Percentiles rank a stretch among this genome's conserved stretches.
These are phyloP conservation scores for Dilophus febrilis DNA, from an alignment of 2,888 invertebrate species.

Conservation along the genomic window DNA sequence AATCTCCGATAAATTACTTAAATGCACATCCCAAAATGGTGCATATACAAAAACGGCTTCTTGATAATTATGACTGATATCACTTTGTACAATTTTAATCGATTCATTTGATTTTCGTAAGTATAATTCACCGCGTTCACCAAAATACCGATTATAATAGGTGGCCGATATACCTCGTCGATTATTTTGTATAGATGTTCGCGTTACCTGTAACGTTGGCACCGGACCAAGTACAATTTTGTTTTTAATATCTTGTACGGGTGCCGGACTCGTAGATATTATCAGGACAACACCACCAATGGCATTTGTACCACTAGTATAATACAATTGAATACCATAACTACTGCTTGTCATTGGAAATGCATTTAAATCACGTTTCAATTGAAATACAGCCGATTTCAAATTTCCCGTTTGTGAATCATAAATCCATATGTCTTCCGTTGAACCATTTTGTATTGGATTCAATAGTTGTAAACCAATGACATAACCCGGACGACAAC, in stretches of 20 bases:
- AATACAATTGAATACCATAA: constrained; percentile 62
- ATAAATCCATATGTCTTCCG: constrained; percentile 64
- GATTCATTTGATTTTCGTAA: constrained; percentile 77
- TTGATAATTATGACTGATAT: constrained; percentile 59
- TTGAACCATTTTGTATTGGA: constrained; percentile 74
- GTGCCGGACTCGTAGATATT: constrained; percentile 54
- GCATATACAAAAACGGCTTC: constrained; percentile 72
- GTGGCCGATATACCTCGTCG: constrained; percentile 62
- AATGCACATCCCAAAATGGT: constrained; percentile 70
- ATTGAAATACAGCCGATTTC: constrained; percentile 53
- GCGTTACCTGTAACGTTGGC: constrained; percentile 53
- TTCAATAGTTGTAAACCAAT: constrained; percentile 80
- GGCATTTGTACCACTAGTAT: constrained; percentile 60
- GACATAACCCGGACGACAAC: constrained; percentile 66
- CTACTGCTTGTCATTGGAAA: constrained; percentile 82
- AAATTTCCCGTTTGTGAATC: constrained; percentile 54
- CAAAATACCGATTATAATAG: constrained; percentile 77
- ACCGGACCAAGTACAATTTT: constrained; percentile 61
- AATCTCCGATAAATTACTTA: constrained; percentile 78
- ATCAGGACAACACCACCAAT: constrained; percentile 69
- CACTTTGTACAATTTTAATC: constrained; percentile 60
- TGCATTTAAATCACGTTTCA: constrained; percentile 66
- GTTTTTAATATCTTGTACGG: constrained; percentile 53
- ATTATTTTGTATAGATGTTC: constrained; percentile 65
- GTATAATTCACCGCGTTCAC: constrained; percentile 72